A percentile compares a stretch with the other conserved stretches of the same genome.
phyloP scores from a whole-genome alignment of 2,113 vertebrate species.

The Dipodomys ordii region DNA sequence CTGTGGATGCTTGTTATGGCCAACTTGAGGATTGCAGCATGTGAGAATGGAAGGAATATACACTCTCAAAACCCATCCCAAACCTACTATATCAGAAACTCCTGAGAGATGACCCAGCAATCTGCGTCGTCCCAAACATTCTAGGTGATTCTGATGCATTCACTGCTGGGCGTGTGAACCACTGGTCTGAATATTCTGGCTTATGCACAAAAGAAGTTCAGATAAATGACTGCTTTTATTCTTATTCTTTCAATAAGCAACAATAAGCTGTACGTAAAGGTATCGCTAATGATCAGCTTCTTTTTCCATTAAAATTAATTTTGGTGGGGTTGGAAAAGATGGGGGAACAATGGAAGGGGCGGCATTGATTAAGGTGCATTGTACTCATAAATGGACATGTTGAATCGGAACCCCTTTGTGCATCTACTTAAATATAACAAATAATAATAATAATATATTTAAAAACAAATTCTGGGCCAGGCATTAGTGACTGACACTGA shows the following conservation, averaged over 20 bases:
- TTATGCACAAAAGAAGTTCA: neutral
- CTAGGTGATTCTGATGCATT: neutral
- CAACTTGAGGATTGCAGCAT: neutral
- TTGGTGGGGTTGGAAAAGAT: too few species aligned
- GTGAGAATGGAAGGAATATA: neutral
- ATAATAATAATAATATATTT: neutral
- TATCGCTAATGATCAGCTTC: neutral
- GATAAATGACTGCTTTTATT: neutral
- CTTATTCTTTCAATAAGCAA: slow-evolving; percentile 8
- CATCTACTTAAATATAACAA: too few species aligned
- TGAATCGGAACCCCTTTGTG: too few species aligned
- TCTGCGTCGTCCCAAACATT: neutral
- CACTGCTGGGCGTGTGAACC: neutral
- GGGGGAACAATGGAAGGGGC: too few species aligned
- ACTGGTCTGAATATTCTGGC: neutral
- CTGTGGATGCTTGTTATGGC: neutral
- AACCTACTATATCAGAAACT: neutral
- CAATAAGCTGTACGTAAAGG: neutral
- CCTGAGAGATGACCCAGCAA: neutral
- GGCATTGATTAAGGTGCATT: too few species aligned
- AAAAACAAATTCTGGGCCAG: too few species aligned
- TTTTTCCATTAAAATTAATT: slow-evolving; percentile 28
- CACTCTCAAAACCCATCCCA: neutral
- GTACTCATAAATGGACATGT: too few species aligned
- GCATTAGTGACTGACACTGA: too few species aligned